A percentile compares a stretch with the other conserved stretches of the same genome.
Evolutionary conservation across 2,113 vertebrate genomes (phyloP).

Genomic region (Platycercus adscitus): DNA sequence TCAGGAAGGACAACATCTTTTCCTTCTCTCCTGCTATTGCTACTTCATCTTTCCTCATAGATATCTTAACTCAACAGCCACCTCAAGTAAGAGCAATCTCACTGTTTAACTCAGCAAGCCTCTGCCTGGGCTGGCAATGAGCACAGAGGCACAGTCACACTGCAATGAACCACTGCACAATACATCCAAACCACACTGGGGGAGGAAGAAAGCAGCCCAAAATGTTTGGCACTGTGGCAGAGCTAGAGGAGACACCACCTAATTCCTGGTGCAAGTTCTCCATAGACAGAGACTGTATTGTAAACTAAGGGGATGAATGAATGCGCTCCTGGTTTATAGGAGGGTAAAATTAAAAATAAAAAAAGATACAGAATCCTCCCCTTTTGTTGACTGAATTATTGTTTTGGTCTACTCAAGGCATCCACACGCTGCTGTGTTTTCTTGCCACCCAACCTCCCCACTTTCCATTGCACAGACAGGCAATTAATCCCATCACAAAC

Average conservation of each 20-base stretch:
- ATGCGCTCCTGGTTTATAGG: fast-evolving
- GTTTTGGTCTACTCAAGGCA: not conserved
- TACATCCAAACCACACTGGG: fast-evolving
- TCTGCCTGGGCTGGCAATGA: fast-evolving
- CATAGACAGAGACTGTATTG: fast-evolving
- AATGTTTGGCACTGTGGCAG: fast-evolving
- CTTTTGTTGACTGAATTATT: not conserved
- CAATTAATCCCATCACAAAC: slow-evolving; percentile 11
- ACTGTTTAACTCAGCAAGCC: not conserved
- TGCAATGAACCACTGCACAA: not conserved
- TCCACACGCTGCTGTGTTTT: fast-evolving
- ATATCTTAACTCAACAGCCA: not conserved
- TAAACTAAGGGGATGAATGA: fast-evolving
- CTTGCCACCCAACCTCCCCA: not conserved
- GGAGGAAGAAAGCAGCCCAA: no score
- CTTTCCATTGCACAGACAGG: not conserved
- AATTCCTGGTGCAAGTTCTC: not conserved
- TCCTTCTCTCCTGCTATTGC: not conserved
- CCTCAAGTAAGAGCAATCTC: not conserved
- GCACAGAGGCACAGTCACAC: not conserved
- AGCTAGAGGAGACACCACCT: not conserved
- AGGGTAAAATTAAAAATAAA: not conserved
- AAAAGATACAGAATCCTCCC: not conserved
- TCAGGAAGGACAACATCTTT: no score
- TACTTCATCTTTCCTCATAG: not conserved